A percentile compares a stretch with the other conserved stretches of the same genome.
phyloP scores from a whole-genome alignment of 2,797 vertebrate species.

The Denticeps clupeoides region DNA sequence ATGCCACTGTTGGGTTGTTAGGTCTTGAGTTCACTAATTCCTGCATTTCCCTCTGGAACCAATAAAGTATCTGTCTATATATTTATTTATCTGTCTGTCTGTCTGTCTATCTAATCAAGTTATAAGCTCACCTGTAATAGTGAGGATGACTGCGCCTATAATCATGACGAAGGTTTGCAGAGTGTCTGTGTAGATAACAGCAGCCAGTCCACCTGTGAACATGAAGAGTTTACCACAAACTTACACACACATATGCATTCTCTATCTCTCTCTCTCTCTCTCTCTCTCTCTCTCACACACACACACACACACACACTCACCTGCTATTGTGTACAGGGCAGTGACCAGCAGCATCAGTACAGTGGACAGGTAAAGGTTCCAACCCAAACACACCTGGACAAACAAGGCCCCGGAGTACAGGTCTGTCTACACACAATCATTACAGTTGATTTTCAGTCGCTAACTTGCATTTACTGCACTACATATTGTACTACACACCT shows the following conservation, averaged over 20 bases:
- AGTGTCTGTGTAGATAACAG: constrained; percentile 81
- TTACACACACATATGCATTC: not conserved
- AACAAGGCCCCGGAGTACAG: constrained; percentile 82
- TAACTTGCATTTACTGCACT: too few relatives aligned
- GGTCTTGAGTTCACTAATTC: too few relatives aligned
- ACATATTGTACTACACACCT: too few relatives aligned
- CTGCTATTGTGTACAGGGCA: constrained; percentile 79
- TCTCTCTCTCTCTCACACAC: not conserved
- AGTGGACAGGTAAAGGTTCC: constrained; percentile 85
- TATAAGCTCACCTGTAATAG: constrained; percentile 60
- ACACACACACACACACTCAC: constrained; percentile 35
- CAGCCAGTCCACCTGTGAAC: constrained; percentile 73
- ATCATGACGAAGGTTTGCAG: constrained; percentile 84
- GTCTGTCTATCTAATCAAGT: not conserved
- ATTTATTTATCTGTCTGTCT: not conserved
- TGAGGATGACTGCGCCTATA: constrained; percentile 70
- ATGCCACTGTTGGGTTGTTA: too few relatives aligned
- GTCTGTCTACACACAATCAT: constrained; percentile 59
- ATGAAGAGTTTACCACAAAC: constrained; percentile 1
- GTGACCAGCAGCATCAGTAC: constrained; percentile 74
- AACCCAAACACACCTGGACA: constrained; percentile 83
- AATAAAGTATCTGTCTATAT: too few relatives aligned
- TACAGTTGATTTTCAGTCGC: too few relatives aligned
- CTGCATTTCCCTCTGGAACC: too few relatives aligned
- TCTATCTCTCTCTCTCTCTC: not conserved